phyloP scores from a whole-genome alignment of 1,140 invertebrate genomes.

The Arion vulgaris region DNA sequence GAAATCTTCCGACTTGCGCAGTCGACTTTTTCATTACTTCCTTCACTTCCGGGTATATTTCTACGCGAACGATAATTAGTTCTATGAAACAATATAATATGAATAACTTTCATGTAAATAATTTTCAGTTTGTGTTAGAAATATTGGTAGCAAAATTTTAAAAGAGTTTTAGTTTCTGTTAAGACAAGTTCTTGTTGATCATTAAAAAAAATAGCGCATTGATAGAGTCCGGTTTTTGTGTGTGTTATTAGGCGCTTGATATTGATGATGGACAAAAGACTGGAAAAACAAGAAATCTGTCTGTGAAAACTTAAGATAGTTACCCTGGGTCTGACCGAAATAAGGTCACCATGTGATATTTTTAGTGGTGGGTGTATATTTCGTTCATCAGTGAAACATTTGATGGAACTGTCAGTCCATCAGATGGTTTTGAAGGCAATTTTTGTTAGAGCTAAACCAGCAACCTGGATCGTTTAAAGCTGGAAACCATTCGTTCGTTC shows the following conservation, averaged over 20 bases:
- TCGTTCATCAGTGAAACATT: slow-evolving; percentile 33
- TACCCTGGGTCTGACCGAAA: slow-evolving; percentile 37
- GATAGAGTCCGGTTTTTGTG: slow-evolving; percentile 34
- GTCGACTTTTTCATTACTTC: slow-evolving; percentile 27
- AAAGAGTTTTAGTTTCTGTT: background rate
- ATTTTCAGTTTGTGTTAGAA: background rate
- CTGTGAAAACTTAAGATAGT: slow-evolving; percentile 32
- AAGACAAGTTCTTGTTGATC: background rate
- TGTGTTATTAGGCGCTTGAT: slow-evolving; percentile 40
- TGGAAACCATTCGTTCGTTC: slow-evolving; percentile 2
- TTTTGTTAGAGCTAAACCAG: background rate
- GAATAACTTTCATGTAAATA: background rate
- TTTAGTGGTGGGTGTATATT: slow-evolving; percentile 33
- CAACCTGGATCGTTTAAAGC: background rate
- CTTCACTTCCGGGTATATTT: slow-evolving; percentile 41
- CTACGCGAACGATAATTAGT: slow-evolving; percentile 36
- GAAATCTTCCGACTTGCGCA: slow-evolving; percentile 43
- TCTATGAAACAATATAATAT: slow-evolving; percentile 27
- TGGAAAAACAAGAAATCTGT: slow-evolving; percentile 39
- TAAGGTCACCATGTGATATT: slow-evolving; percentile 13
- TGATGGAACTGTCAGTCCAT: slow-evolving; percentile 13
- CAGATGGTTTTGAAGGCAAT: slow-evolving; percentile 5
- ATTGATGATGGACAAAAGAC: slow-evolving; percentile 41
- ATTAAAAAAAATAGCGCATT: slow-evolving; percentile 25
- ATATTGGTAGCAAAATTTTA: background rate